Evolutionary conservation across 1,140 invertebrate species (phyloP).

Genomic region (Onthophagus taurus): DNA sequence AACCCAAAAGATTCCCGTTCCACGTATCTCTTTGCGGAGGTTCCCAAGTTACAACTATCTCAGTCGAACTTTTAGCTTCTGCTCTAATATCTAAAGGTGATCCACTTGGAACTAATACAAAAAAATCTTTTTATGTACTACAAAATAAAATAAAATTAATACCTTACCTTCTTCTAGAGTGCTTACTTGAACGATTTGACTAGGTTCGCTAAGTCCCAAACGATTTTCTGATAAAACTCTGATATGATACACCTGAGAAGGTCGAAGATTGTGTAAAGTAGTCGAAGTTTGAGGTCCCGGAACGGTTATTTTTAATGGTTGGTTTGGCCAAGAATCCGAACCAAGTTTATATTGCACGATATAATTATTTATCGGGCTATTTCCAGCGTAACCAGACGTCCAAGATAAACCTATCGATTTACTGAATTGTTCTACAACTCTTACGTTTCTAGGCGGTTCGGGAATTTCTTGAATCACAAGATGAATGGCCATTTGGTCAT

Average conservation of each 20-base stretch:
- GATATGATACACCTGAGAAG: conserved; percentile 83
- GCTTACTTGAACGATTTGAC: conserved; percentile 68
- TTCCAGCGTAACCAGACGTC: conserved; percentile 78
- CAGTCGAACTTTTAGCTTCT: conserved; percentile 80
- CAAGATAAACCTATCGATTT: conserved; percentile 71
- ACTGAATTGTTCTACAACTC: conserved; percentile 72
- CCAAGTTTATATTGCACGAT: conserved; percentile 79
- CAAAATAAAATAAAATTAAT: background rate
- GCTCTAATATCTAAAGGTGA: conserved; percentile 75
- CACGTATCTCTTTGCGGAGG: conserved; percentile 76
- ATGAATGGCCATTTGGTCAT: conserved; percentile 84
- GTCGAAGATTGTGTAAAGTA: conserved; percentile 69
- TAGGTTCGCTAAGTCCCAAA: conserved; percentile 76
- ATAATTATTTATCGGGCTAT: conserved; percentile 78
- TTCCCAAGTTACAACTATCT: conserved; percentile 82
- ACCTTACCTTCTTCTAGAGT: conserved; percentile 65
- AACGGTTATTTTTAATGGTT: conserved; percentile 68
- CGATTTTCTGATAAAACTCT: conserved; percentile 82
- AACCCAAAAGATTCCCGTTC: conserved; percentile 88
- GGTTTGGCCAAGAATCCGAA: conserved; percentile 61
- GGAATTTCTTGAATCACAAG: conserved; percentile 86
- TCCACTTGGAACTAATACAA: conserved; percentile 81
- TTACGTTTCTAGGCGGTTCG: conserved; percentile 75
- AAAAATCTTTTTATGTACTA: conserved; percentile 18
- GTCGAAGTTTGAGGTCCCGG: conserved; percentile 68